phyloP scores from a whole-genome alignment of 2,888 invertebrate genomes.

The Cremastinae sp. region DNA sequence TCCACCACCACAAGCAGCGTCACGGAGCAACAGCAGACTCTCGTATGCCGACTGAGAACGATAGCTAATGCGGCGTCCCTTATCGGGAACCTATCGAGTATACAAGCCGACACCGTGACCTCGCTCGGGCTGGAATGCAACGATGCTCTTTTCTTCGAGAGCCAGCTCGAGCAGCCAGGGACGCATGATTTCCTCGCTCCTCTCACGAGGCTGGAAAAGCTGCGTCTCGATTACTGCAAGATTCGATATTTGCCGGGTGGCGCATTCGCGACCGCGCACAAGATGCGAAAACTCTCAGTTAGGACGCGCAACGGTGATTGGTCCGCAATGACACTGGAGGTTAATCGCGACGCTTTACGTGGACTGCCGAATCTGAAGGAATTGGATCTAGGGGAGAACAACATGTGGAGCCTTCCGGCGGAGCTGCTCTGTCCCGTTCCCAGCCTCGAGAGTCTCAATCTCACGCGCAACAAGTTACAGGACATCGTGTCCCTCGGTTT shows the following conservation, averaged over 20 bases:
- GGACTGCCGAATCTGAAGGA: slow-evolving; percentile 85
- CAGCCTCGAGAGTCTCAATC: slow-evolving; percentile 86
- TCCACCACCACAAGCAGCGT: slow-evolving; percentile 46
- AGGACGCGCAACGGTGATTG: slow-evolving; percentile 90
- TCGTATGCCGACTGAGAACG: slow-evolving; percentile 87
- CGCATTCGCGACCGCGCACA: slow-evolving; percentile 85
- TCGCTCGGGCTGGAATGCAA: slow-evolving; percentile 87
- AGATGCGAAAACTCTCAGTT: slow-evolving; percentile 85
- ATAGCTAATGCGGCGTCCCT: slow-evolving; percentile 86
- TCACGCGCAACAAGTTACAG: slow-evolving; percentile 89
- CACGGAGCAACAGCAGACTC: slow-evolving; percentile 77
- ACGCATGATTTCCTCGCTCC: slow-evolving; percentile 82
- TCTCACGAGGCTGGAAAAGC: slow-evolving; percentile 85
- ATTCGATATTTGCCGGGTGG: slow-evolving; percentile 87
- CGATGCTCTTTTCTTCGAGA: slow-evolving; percentile 88
- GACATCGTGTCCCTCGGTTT: slow-evolving; percentile 89
- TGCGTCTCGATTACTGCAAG: slow-evolving; percentile 89
- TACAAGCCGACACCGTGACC: slow-evolving; percentile 86
- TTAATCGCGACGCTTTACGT: slow-evolving; percentile 87
- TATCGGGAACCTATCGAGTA: slow-evolving; percentile 86
- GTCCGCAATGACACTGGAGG: slow-evolving; percentile 89
- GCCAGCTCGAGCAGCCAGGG: slow-evolving; percentile 83
- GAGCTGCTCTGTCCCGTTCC: slow-evolving; percentile 88
- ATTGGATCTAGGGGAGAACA: slow-evolving; percentile 88
- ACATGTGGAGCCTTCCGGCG: slow-evolving; percentile 88